Evolutionary conservation across 1,140 invertebrate species (phyloP).

Genomic region (Drosophila tsacasi): DNA sequence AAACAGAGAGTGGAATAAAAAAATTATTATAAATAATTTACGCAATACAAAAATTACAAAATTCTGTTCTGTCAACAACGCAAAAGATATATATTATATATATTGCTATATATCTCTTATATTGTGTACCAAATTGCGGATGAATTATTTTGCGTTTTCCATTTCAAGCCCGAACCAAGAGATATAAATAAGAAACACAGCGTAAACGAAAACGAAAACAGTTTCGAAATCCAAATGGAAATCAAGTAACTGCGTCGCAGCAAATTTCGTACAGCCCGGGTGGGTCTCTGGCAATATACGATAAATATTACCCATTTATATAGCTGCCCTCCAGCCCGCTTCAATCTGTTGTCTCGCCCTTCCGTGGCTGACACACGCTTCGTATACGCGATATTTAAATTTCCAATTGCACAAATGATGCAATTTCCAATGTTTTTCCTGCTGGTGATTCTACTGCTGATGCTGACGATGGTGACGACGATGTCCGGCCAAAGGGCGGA

Average conservation of each 20-base stretch:
- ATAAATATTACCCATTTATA: conserved; percentile 52
- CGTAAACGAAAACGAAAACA: conserved; percentile 25
- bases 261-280: conserved; percentile 41
- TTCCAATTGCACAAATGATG: conserved; percentile 60
- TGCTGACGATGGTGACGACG: conserved; percentile 12
- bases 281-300: conserved; percentile 49
- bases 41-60: conserved; percentile 29
- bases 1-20: conserved; percentile 7
- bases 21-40: conserved; percentile 8
- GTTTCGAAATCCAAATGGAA: conserved; percentile 68
- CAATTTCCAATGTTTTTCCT: conserved; percentile 53
- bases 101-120: conserved; percentile 25
- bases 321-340: conserved; percentile 18
- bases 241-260: conserved; percentile 74
- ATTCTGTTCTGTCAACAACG: conserved; percentile 24
- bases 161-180: conserved; percentile 49
- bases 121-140: conserved; percentile 30
- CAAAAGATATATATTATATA: conserved; percentile 25
- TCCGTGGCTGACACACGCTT: conserved; percentile 51
- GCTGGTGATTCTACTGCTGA: conserved; percentile 19
- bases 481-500: conserved; percentile 27
- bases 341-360: conserved; percentile 16
- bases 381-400: conserved; percentile 76
- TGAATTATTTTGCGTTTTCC: conserved; percentile 72
- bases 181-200: conserved; percentile 41